Evolutionary conservation across 2,113 vertebrate genomes (phyloP).

Genomic region (Scophthalmus maximus): DNA sequence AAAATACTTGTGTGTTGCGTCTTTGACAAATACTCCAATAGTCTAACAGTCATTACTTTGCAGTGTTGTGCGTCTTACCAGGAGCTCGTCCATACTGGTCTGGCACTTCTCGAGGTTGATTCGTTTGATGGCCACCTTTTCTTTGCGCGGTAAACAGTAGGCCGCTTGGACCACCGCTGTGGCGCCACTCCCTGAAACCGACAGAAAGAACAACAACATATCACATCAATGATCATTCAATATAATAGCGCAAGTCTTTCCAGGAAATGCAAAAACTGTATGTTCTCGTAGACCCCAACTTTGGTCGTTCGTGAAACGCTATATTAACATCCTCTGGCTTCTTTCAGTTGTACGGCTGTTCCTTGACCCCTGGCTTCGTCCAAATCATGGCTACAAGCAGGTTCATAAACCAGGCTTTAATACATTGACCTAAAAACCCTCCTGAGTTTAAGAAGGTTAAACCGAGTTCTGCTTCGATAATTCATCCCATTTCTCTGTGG

Average conservation of each 20-base stretch:
- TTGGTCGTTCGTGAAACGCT: not conserved
- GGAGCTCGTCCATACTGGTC: slow-evolving; percentile 96
- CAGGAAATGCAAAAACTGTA: not conserved
- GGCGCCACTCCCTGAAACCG: slow-evolving; percentile 74
- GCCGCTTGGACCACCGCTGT: slow-evolving; percentile 96
- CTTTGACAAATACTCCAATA: not conserved
- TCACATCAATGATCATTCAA: not conserved
- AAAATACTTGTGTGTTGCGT: not conserved
- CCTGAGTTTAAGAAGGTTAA: slow-evolving; percentile 25
- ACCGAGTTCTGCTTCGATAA: slow-evolving; percentile 10
- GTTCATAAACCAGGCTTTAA: not conserved
- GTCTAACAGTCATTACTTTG: too few species aligned
- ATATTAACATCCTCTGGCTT: not conserved
- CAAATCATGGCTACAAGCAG: not conserved
- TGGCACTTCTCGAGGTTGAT: slow-evolving; percentile 98
- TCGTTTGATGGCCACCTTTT: slow-evolving; percentile 95
- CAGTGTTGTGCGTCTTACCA: slow-evolving; percentile 83
- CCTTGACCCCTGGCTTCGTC: not conserved
- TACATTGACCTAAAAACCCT: slow-evolving; percentile 6
- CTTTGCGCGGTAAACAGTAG: slow-evolving; percentile 91
- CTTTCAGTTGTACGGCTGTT: not conserved
- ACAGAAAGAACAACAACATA: slow-evolving; percentile 8
- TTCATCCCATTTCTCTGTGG: slow-evolving; percentile 30
- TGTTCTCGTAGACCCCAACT: not conserved
- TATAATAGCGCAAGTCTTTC: not conserved